Base-by-base conservation (phyloP, 2,113 vertebrate genomes). In the Takifugu flavidus region DNA sequence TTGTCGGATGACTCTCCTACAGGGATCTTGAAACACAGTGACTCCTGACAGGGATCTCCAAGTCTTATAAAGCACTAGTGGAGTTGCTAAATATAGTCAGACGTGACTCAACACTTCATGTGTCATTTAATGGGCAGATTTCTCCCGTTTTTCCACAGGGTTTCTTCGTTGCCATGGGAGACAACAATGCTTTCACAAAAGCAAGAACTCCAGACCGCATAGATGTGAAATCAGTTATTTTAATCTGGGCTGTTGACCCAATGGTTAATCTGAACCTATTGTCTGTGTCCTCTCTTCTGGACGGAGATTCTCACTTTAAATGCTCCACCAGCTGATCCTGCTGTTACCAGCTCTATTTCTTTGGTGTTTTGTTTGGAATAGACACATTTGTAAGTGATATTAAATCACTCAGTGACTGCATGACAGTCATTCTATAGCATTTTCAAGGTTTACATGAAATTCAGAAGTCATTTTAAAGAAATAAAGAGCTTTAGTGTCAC, bases 21-120 rank as follows among this genome's bases (percentile, higher is more conserved):
- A 13, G 44, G 4, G 14, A n/a, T 52, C 57, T 25, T 45, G 15
- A 53, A 28, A 15, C 62, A 74, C 46, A 69, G 13, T 67, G 72
- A 68, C 54, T 60, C 27, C 49, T 53, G 45, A 59, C 31, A 26
- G 42, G 43, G 65, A 53, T 59, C 59, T 66, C 28, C 7, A 6
- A 56, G 51, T 31, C 62, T 89, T 90, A 89, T 89, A 90, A 87
- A 90, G 78, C 72, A 34, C 51, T 46, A 1, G 54, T 60, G 29
- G 31, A 65, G 34, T 7, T 60, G 70, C 86, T 89, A 91, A 90
- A 87, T 79, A 82, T 89, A 89, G 72, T 67, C 83, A 88, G 84
- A 86, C 82, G 14, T 91, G 84, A 91, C 74, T 87, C 83, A 90
- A 51, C 25, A 25, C 62, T 47, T 45, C 56, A 52, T 54, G 28